These are phyloP conservation scores for Camponotus floridanus DNA, from an alignment of 1,140 invertebrate species.

Conservation along the genomic window DNA sequence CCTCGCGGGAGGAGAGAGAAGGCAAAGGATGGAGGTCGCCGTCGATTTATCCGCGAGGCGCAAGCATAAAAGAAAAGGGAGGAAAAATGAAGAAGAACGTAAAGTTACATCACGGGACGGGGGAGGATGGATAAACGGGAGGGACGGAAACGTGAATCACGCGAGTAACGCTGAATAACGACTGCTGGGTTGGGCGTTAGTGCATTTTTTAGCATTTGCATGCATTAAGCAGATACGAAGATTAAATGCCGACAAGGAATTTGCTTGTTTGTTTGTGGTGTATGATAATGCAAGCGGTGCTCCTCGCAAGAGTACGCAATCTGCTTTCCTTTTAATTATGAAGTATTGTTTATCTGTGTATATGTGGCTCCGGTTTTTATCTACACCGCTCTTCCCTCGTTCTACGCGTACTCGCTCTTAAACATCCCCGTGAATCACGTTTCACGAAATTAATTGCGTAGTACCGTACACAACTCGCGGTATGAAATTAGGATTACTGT, in stretches of 20 bases:
- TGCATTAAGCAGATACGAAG: conserved; percentile 63
- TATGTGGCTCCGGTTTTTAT: conserved; percentile 28
- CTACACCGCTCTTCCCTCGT: not conserved
- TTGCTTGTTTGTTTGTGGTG: conserved; percentile 52
- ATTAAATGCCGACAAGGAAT: conserved; percentile 63
- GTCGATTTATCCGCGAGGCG: conserved; percentile 50
- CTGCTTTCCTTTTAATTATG: conserved; percentile 58
- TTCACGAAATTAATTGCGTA: conserved; percentile 39
- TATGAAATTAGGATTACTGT: conserved; percentile 42
- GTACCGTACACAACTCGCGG: not conserved
- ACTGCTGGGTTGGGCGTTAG: conserved; percentile 52
- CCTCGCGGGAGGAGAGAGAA: not conserved
- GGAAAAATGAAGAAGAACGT: not conserved
- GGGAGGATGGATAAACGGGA: not conserved
- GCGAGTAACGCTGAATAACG: conserved; percentile 63
- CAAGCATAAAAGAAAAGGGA: conserved; percentile 2
- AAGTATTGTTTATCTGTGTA: conserved; percentile 29
- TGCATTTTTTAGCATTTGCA: conserved; percentile 65
- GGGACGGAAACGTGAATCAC: conserved; percentile 46
- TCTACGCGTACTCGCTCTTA: not conserved
- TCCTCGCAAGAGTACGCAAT: conserved; percentile 45
- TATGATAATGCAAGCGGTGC: conserved; percentile 48
- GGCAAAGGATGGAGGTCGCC: conserved; percentile 6
- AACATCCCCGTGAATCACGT: conserved; percentile 36
- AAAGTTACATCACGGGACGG: conserved; percentile 19